Base-by-base conservation (phyloP, 1,140 invertebrate species). In the Lepidurus couesii region DNA sequence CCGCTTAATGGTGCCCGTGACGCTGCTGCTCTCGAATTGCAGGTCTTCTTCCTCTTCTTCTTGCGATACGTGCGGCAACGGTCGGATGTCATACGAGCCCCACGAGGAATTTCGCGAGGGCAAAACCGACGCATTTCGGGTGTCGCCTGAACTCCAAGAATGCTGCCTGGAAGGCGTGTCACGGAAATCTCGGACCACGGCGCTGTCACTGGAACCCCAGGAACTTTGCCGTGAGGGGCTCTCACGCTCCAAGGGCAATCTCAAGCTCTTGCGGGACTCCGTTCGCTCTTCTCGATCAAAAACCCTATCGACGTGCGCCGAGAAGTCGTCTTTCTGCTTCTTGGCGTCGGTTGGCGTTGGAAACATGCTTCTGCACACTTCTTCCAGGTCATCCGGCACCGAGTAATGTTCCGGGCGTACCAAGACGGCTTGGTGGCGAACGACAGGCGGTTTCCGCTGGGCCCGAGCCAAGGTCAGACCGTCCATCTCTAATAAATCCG, bases 151-250 rank as follows among this genome's bases (percentile, higher is more conserved):
- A 75, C 92, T 92, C 92, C 92, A 94, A 42, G 92, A 94, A 81
- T 91, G 92, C 83, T 94, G 91, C 34, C 93, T 88, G n/a, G 91
- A 92, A 2, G 90, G 87, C 43, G 85, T 84, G 78, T 90, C 89
- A 24, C 85, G 84, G 79, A 86, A 88, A 44, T 88, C 87, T 65
- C 90, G 84, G 11, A 91, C 89, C 9, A 91, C 90, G 16, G 91
- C 91, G 83, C 91, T 92, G 84, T 93, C 91, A 84, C 91, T 92
- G 26, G 91, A 92, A 82, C 91, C 92, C 90, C 91, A 93, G 4
- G 92, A 93, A 84, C 90, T 92, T 82, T 93, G 91, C 34, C 92
- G 85, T 80, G 89, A 90, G 24, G 87, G 86, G 74, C 87, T 86
- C 74, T 86, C 86, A 81, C 84, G 78, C 79, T 78, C 81, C 34